Percentiles rank a stretch among this genome's conserved stretches.
phyloP scores from a whole-genome alignment of 2,113 vertebrate species.

The Smithornis capensis region DNA sequence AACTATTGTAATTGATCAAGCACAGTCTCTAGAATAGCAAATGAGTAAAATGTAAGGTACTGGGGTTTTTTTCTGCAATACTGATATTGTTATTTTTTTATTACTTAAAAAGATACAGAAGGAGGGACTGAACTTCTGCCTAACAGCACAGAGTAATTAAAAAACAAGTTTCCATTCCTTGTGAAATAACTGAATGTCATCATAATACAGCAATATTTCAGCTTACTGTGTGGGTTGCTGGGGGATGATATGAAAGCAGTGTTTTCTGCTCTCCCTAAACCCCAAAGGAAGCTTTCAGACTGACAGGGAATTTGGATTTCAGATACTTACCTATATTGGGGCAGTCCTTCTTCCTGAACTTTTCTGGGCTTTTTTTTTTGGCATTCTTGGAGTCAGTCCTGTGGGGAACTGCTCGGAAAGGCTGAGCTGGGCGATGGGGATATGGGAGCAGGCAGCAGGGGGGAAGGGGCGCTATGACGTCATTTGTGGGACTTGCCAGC shows the following conservation, averaged over 20 bases:
- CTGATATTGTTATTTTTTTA: not conserved
- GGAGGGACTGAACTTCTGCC: not conserved
- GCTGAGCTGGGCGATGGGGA: rapidly evolving
- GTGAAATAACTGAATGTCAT: not conserved
- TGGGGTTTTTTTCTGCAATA: not conserved
- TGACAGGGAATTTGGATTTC: not conserved
- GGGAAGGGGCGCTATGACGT: not conserved
- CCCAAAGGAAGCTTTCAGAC: not conserved
- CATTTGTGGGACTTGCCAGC: rapidly evolving
- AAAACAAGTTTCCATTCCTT: not conserved
- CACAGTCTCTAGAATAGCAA: not conserved
- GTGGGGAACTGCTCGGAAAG: rapidly evolving
- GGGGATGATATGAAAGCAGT: not conserved
- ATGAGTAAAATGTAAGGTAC: not conserved
- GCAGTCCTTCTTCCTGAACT: not conserved
- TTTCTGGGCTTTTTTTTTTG: not conserved
- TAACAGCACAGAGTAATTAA: not conserved
- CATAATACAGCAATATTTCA: not conserved
- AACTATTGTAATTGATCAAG: not conserved
- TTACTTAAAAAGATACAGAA: not conserved
- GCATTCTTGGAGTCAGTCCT: rapidly evolving
- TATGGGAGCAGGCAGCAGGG: not conserved
- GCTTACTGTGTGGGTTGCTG: not conserved
- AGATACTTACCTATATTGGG: not conserved
- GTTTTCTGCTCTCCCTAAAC: not conserved